Percentiles rank a stretch among this genome's conserved stretches.
phyloP scores from a whole-genome alignment of 1,140 invertebrate species.

The Drosophila punjabiensis region DNA sequence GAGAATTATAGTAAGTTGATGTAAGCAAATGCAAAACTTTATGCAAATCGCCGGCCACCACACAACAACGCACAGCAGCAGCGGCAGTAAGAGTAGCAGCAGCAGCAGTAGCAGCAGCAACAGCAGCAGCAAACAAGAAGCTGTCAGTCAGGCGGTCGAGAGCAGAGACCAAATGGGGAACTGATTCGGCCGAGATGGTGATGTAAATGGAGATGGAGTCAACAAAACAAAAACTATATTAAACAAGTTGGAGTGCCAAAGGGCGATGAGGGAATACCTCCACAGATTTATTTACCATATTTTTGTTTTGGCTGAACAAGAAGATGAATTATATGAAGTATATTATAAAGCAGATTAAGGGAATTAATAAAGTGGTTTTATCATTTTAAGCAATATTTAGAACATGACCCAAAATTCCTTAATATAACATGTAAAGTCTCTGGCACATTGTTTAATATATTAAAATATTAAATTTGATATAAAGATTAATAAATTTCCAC shows the following conservation, averaged over 20 bases:
- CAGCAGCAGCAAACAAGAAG: conserved; percentile 39
- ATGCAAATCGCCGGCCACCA: conserved; percentile 56
- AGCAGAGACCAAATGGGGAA: conserved; percentile 36
- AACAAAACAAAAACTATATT: conserved; percentile 49
- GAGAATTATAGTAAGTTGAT: conserved; percentile 72
- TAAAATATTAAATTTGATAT: no score
- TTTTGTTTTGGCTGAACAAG: no score
- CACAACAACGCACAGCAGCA: conserved; percentile 44
- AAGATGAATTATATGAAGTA: no score
- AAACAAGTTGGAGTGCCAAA: conserved; percentile 13
- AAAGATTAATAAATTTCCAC: no score
- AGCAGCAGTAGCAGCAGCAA: not conserved
- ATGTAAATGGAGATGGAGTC: not conserved
- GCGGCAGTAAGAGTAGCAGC: not conserved
- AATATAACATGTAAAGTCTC: not conserved
- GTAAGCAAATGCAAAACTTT: conserved; percentile 61
- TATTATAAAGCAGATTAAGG: not conserved
- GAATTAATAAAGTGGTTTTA: not conserved
- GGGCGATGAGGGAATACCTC: not conserved
- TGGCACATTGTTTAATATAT: not conserved
- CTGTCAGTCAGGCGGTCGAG: conserved; percentile 53
- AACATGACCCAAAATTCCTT: not conserved
- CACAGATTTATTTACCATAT: conserved; percentile 1
- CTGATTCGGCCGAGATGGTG: conserved; percentile 21
- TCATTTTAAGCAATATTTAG: not conserved